Evolutionary conservation across 1,140 invertebrate species (phyloP).

Genomic region (Ceratina calcarata): DNA sequence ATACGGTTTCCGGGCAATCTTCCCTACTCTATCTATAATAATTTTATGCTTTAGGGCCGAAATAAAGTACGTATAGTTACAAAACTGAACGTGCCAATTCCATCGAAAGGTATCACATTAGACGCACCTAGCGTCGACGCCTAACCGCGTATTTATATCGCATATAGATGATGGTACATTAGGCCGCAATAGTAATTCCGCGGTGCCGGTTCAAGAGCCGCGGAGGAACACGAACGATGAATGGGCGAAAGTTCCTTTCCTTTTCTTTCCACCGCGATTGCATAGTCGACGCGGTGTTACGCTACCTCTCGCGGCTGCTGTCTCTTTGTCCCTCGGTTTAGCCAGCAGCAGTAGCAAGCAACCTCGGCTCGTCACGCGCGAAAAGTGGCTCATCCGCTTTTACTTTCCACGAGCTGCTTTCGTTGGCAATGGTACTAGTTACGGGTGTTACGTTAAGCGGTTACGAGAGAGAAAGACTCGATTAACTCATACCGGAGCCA

Average conservation of each 20-base stretch:
- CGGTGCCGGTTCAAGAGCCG: constrained; percentile 33
- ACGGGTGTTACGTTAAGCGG: constrained; percentile 75
- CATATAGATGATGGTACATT: constrained; percentile 13
- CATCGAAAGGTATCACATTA: background rate
- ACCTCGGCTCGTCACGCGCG: constrained; percentile 50
- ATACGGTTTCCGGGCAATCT: no score
- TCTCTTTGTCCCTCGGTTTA: constrained; percentile 19
- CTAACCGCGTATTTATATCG: constrained; percentile 36
- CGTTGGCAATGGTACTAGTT: constrained; percentile 79
- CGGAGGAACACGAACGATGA: constrained; percentile 28
- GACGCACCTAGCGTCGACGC: constrained; percentile 16
- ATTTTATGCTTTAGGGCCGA: no score
- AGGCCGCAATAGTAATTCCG: constrained; percentile 32
- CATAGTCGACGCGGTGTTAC: constrained; percentile 5
- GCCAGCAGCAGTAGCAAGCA: background rate
- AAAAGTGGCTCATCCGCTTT: constrained; percentile 74
- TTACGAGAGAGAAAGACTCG: constrained; percentile 57
- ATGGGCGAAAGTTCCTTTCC: constrained; percentile 61
- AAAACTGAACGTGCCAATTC: constrained; percentile 27
- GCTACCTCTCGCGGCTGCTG: constrained; percentile 7
- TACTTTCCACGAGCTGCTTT: constrained; percentile 77
- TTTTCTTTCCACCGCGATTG: constrained; percentile 19
- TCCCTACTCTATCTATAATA: no score
- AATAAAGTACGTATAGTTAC: constrained; percentile 14
- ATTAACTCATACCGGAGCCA: constrained; percentile 28